Evolutionary conservation across 2,113 vertebrate species (phyloP), one percentile per base, ranked within the genome.

Genomic region (Callopanchax toddi): DNA sequence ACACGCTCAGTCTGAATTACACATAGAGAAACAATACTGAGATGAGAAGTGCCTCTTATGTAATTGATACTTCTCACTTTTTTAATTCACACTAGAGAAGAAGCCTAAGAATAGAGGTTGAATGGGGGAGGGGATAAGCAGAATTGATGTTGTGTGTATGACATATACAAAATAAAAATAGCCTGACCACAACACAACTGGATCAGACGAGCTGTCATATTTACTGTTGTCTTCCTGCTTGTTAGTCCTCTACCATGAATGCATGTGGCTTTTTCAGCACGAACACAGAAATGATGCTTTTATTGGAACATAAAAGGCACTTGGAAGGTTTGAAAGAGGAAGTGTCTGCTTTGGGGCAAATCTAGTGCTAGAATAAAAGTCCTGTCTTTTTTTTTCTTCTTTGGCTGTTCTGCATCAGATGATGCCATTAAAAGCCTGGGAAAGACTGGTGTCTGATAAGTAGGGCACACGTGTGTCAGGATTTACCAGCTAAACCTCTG

Each of bases 361-460:
- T 36, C 56, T 54, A 64, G 54, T 62, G 71, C 79, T 49, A 37
- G 44, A 21, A 82, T 83, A 77, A 45, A 11, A 76, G 25, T 75
- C 54, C 29, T 32, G 6, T 73, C 22, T 85, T 83, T 79, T 81
- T 83, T 82, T 86, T 70, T 53, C 32, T 22, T 21, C 3, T 67
- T 75, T 72, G 49, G 60, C 36, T 62, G 43, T 81, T 83, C 70
- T 84, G 78, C 83, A 76, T 82, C 69, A 84, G 85, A 67, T 83
- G 81, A 79, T 83, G 39, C 58, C 54, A 51, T 87, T 74, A 80
- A 83, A 89, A 78, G 79, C 74, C 75, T 67, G 39, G 11, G 77
- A 86, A 61, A 79, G 56, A 74, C 72, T 86, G 73, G 77, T 87
- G 71, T 76, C 63, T 76, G 68, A 83, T 79, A 88, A 84, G 60